These are phyloP conservation scores for Ascidia mentula DNA, from an alignment of 23 tunicate genomes.

Conservation along the genomic window DNA sequence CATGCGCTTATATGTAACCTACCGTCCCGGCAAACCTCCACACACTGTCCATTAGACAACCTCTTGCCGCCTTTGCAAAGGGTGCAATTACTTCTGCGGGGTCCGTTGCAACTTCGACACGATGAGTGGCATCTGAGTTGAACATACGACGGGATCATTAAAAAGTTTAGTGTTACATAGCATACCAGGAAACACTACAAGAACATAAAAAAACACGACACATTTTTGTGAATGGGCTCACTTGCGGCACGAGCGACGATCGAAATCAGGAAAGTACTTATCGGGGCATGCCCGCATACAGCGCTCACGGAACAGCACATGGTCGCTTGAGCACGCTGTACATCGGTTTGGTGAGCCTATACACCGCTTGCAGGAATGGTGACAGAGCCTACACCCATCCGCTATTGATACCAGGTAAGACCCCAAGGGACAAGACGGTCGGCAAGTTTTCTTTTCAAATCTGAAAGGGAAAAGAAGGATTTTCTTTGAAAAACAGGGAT, in stretches of 20 bases:
- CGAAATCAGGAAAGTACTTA: conserved; percentile 31
- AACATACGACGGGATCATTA: too few relatives aligned
- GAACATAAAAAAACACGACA: background rate
- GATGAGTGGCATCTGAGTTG: conserved; percentile 56
- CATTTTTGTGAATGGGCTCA: conserved; percentile 20
- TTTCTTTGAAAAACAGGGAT: background rate
- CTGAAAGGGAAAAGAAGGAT: conserved; percentile 13
- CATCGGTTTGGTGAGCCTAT: conserved; percentile 45
- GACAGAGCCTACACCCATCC: conserved; percentile 41
- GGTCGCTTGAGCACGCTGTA: conserved; percentile 38
- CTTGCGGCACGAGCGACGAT: conserved; percentile 40
- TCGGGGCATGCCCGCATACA: conserved; percentile 45
- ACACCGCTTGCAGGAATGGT: conserved; percentile 49
- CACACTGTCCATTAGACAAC: conserved; percentile 48
- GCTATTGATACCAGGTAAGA: conserved; percentile 26
- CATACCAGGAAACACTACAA: too few relatives aligned
- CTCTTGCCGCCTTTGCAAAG: conserved; percentile 25
- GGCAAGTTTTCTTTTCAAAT: conserved; percentile 34
- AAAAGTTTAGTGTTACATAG: too few relatives aligned
- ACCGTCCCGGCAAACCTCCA: conserved; percentile 63
- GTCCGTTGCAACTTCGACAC: conserved; percentile 62
- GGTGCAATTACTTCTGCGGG: conserved; percentile 42
- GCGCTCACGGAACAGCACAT: conserved; percentile 38
- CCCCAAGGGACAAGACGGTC: conserved; percentile 57
- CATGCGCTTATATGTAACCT: conserved; percentile 13